Conservation (phyloP, 2,113 vertebrate genomes). For the Phodopus roborovskii region DNA sequence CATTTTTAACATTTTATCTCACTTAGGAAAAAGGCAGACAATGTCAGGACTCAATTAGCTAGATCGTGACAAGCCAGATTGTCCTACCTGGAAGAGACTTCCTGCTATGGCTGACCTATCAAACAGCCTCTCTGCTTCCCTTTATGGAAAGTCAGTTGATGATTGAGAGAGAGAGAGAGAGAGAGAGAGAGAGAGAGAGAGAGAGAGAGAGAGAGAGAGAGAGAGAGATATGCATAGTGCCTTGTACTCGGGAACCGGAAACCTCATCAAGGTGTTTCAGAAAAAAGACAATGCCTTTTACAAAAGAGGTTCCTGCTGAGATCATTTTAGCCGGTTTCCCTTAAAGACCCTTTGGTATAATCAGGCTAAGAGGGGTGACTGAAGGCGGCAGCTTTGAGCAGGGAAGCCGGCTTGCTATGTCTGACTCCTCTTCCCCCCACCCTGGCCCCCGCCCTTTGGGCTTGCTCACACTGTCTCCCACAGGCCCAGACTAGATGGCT, state of each 20-base stretch:
- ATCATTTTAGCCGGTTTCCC: conserved; percentile 12
- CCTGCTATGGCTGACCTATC: neutral
- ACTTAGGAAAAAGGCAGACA: neutral
- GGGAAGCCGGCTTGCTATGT: neutral
- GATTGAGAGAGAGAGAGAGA: neutral
- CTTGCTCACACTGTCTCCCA: neutral
- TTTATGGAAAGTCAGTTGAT: neutral
- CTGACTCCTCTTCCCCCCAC: neutral
- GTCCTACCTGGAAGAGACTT: conserved; percentile 21
- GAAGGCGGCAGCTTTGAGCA: neutral
- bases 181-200: neutral
- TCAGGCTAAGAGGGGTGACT: neutral
- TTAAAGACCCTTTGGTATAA: neutral
- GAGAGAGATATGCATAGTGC: too few species aligned
- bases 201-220: neutral
- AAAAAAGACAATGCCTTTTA: neutral
- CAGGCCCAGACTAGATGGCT: conserved; percentile 9
- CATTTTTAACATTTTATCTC: conserved; percentile 49
- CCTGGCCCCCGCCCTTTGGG: too few species aligned
- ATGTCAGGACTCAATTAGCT: neutral
- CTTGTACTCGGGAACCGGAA: neutral
- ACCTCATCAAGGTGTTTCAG: neutral
- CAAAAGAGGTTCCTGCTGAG: neutral
- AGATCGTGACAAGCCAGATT: neutral
- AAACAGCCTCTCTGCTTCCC: neutral